phyloP scores from a whole-genome alignment of 2,888 invertebrate genomes.

The Matsumyia berberina region DNA sequence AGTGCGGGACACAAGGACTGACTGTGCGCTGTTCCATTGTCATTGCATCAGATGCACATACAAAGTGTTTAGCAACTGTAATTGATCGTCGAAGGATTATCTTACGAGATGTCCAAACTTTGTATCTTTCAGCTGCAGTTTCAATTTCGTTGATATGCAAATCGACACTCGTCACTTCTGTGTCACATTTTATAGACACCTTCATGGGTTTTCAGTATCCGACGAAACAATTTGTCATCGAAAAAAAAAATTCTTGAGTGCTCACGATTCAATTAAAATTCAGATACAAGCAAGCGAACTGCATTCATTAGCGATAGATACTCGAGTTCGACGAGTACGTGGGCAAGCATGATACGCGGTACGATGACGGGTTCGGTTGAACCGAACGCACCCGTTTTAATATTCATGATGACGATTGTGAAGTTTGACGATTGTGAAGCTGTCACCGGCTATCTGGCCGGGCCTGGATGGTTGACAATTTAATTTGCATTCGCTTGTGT shows the following conservation, averaged over 20 bases:
- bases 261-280: conserved; percentile 26
- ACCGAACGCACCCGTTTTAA: conserved; percentile 26
- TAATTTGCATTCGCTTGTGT: conserved; percentile 24
- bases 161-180: conserved; percentile 6
- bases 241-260: too few relatives aligned
- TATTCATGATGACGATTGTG: conserved; percentile 44
- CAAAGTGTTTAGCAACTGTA: neutral
- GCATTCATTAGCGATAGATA: conserved; percentile 22
- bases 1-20: conserved; percentile 9
- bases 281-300: conserved; percentile 18
- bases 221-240: too few relatives aligned
- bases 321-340: neutral
- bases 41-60: neutral
- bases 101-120: neutral
- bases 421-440: conserved; percentile 13
- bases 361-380: neutral
- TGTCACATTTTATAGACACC: neutral
- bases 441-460: conserved; percentile 34
- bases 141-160: conserved; percentile 18
- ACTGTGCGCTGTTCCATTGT: neutral
- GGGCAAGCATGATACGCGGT: neutral
- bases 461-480: conserved; percentile 28
- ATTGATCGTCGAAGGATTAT: neutral
- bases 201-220: neutral
- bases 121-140: conserved; percentile 1